A percentile compares a stretch with the other conserved stretches of the same genome.
phyloP scores from a whole-genome alignment of 2,888 invertebrate species.

The Platyscelio sp. region DNA sequence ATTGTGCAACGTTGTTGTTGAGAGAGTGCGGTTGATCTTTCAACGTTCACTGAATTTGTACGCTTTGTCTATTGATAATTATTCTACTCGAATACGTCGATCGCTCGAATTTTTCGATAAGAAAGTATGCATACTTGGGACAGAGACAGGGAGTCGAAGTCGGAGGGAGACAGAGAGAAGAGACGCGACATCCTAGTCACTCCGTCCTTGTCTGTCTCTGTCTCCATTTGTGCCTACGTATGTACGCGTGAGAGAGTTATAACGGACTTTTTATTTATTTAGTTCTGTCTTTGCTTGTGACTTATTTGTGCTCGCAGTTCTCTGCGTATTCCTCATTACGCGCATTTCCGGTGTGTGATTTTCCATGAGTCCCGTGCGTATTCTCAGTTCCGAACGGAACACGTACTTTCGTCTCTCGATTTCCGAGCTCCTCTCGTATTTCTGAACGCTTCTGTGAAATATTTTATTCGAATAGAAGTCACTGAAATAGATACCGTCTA shows the following conservation, averaged over 20 bases:
- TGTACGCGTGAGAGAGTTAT: conserved; percentile 20
- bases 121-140: conserved; percentile 15
- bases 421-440: not conserved
- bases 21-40: too few relatives aligned
- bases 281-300: conserved; percentile 43
- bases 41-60: too few relatives aligned
- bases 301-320: conserved; percentile 41
- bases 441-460: not conserved
- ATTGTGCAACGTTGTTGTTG: not conserved
- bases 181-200: too few relatives aligned
- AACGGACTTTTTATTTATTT: conserved; percentile 58
- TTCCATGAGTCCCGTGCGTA: not conserved
- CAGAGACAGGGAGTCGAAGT: not conserved
- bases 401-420: not conserved
- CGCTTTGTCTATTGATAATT: too few relatives aligned
- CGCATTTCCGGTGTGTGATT: conserved; percentile 44
- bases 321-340: conserved; percentile 18
- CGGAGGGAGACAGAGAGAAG: conserved; percentile 8
- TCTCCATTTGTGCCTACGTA: not conserved
- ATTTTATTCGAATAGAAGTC: not conserved
- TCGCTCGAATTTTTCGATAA: conserved; percentile 14
- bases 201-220: not conserved
- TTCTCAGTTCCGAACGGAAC: not conserved
- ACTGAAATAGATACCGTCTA: not conserved
- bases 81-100: conserved; percentile 10